Conservation (phyloP, 1,140 invertebrate genomes). For the Lepidurus packardi region DNA sequence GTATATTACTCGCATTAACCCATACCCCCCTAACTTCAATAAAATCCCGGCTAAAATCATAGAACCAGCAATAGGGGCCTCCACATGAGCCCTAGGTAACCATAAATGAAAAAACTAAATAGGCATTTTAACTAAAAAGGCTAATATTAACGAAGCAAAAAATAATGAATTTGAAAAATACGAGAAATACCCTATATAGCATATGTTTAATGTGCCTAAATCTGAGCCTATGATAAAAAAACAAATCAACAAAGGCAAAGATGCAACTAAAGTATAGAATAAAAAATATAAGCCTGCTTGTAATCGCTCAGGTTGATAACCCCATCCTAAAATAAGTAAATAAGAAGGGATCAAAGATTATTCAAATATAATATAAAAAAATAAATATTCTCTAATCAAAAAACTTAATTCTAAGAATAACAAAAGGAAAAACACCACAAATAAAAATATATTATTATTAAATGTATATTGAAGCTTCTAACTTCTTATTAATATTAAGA, state of each 20-base stretch:
- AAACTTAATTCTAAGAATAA: constrained; percentile 43
- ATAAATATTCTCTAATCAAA: constrained; percentile 52
- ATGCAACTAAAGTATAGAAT: constrained; percentile 57
- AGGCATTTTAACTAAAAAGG: constrained; percentile 64
- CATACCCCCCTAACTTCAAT: constrained; percentile 65
- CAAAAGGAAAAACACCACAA: constrained; percentile 42
- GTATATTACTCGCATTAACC: too few relatives aligned
- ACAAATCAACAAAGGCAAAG: constrained; percentile 54
- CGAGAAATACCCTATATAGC: constrained; percentile 43
- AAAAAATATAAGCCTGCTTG: constrained; percentile 59
- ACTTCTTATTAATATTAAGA: constrained; percentile 51
- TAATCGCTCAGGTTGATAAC: too few relatives aligned
- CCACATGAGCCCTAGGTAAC: too few relatives aligned
- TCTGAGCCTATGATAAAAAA: constrained; percentile 49
- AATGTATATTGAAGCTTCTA: constrained; percentile 46
- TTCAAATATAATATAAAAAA: constrained; percentile 64
- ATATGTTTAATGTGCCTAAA: constrained; percentile 43
- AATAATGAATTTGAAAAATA: constrained; percentile 48
- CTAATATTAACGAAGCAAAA: constrained; percentile 51
- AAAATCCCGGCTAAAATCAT: constrained; percentile 63
- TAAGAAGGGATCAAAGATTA: constrained; percentile 55
- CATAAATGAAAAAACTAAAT: too few relatives aligned
- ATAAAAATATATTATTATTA: constrained; percentile 49
- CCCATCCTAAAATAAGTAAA: constrained; percentile 58
- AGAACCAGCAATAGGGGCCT: too few relatives aligned